Evolutionary conservation across 2,113 vertebrate species (phyloP), one percentile per base, ranked within the genome.

Genomic region (Centropus unirufus): DNA sequence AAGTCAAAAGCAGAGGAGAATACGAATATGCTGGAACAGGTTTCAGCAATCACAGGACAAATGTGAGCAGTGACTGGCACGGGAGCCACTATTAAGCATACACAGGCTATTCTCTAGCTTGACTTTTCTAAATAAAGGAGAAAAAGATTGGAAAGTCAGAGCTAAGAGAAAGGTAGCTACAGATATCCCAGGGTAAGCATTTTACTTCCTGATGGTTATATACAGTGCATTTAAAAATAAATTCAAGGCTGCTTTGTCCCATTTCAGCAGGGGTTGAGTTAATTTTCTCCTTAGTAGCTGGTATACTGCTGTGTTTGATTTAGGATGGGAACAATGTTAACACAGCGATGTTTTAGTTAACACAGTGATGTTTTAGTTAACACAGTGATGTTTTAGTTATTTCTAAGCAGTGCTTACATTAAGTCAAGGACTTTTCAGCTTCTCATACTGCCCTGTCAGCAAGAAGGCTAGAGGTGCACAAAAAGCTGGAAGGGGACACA

Each of bases 161-260:
- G 61, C 30, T 52, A 77, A 85, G 23, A 91, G 14, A 93, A 95
- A 86, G 23, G 55, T 69, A 78, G 32, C 75, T 88, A 74, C 63
- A 91, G 64, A 83, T 70, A 90, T 44, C 68, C 8, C 0, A 9
- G 51, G 26, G 70, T 21, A 77, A 87, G 22, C 24, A 49, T 70
- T 95, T 81, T 59, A 77, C 70, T 91, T 91, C 81, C 78, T 59
- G 55, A 69, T 59, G 32, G 80, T 96, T 93, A 80, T 74, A 80
- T 70, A 88, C 72, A 94, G 52, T 36, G 21, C 32, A 51, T 59
- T 77, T 77, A 73, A 89, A 95, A 92, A 83, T 59, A 66, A 73
- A 88, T 62, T 42, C 40, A 84, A 78, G 62, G 75, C 57, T 34
- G 12, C 58, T 49, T 49, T 49, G 21, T 49, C 47, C 47, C 23